Conservation (phyloP, 2,888 invertebrate species). For the Chydorus sphaericus region DNA sequence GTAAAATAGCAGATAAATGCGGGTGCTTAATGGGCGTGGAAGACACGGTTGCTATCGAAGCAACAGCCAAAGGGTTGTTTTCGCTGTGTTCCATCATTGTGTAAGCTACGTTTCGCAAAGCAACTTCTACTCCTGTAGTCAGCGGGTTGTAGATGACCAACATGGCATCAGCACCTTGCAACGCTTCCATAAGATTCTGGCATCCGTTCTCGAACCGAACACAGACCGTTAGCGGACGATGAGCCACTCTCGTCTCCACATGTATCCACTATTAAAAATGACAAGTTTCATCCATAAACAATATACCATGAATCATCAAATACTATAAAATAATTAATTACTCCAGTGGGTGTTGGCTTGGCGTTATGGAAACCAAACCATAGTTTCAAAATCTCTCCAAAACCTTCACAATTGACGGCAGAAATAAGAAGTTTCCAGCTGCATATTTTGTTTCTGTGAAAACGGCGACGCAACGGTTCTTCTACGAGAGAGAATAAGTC, state of each 20-base stretch:
- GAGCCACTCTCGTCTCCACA: background rate
- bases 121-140: background rate
- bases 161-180: background rate
- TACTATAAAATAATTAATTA: background rate
- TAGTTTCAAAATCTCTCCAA: background rate
- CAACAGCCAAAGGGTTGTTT: background rate
- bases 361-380: background rate
- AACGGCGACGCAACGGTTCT: background rate
- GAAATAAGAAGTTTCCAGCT: conserved; percentile 5
- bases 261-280: background rate
- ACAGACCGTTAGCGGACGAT: background rate
- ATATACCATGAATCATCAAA: background rate
- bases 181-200: background rate
- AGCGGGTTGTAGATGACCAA: background rate
- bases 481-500: background rate
- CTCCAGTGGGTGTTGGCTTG: background rate
- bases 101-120: background rate
- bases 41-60: background rate
- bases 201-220: background rate
- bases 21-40: too few species aligned
- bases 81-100: background rate
- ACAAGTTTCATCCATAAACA: background rate
- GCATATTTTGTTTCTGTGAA: background rate
- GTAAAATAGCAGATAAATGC: too few species aligned
- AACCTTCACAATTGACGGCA: background rate